phyloP scores from a whole-genome alignment of 2,888 invertebrate species.

The Pristionchus mayeri region DNA sequence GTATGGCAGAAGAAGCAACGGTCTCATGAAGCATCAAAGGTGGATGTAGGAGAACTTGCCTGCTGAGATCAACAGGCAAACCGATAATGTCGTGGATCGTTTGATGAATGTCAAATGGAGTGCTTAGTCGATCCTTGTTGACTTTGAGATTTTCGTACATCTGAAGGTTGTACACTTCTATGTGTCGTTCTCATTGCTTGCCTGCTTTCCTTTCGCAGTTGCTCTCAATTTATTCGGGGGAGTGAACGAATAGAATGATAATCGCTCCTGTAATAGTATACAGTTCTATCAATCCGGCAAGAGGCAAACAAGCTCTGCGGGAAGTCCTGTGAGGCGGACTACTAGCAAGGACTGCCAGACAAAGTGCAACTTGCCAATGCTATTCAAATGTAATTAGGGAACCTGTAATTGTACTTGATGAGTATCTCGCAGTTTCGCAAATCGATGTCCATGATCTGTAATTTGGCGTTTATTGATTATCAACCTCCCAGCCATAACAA shows the following conservation, averaged over 20 bases:
- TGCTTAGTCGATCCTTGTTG: conserved; percentile 16
- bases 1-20: no score
- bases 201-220: not conserved
- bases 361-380: no score
- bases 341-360: no score
- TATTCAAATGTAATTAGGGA: no score
- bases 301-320: no score
- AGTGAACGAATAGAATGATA: conserved; percentile 37
- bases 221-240: not conserved
- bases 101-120: conserved; percentile 44
- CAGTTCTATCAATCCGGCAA: no score
- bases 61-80: conserved; percentile 1
- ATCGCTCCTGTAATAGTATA: no score
- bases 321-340: no score
- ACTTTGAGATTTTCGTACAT: conserved; percentile 8
- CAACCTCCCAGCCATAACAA: conserved; percentile 74
- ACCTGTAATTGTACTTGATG: conserved; percentile 50
- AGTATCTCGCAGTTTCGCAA: conserved; percentile 48
- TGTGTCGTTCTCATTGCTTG: not conserved
- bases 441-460: conserved; percentile 50
- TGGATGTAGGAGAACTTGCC: not conserved
- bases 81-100: conserved; percentile 32
- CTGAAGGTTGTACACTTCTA: not conserved
- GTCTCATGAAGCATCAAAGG: no score
- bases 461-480: conserved; percentile 80